Evolutionary conservation across 2,113 vertebrate genomes (phyloP).

Genomic region (Bos taurus): DNA sequence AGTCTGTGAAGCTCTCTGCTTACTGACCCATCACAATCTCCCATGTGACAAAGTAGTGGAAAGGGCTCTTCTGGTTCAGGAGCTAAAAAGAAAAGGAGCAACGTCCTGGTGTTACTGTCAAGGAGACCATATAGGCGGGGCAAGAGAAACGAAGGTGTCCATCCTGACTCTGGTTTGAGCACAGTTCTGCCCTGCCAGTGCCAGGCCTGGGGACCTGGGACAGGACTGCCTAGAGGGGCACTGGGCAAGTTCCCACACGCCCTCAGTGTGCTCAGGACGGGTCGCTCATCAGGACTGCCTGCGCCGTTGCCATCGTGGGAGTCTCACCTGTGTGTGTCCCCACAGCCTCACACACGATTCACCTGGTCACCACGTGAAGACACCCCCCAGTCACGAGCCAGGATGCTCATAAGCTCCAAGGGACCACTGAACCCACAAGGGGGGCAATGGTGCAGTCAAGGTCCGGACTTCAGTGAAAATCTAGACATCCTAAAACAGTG

Average conservation of each 20-base stretch:
- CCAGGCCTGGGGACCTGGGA: background rate
- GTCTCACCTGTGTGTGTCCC: background rate
- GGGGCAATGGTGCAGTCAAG: fast-evolving
- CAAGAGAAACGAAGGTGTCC: background rate
- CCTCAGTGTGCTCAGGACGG: background rate
- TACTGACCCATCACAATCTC: background rate
- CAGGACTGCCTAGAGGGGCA: background rate
- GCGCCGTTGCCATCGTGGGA: background rate
- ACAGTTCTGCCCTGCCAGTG: background rate
- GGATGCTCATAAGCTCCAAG: background rate
- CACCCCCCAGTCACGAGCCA: background rate
- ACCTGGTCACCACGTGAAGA: background rate
- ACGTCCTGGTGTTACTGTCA: background rate
- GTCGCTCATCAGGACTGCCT: background rate
- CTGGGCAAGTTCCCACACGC: background rate
- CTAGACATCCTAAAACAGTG: background rate
- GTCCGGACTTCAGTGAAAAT: background rate
- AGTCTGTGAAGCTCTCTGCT: background rate
- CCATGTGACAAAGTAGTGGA: background rate
- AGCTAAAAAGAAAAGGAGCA: background rate
- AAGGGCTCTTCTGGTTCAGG: background rate
- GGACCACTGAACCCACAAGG: background rate
- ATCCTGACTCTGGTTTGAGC: background rate
- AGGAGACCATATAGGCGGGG: background rate
- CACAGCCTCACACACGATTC: background rate